phyloP scores from a whole-genome alignment of 1,140 invertebrate species.

The Drosophila persimilis region DNA sequence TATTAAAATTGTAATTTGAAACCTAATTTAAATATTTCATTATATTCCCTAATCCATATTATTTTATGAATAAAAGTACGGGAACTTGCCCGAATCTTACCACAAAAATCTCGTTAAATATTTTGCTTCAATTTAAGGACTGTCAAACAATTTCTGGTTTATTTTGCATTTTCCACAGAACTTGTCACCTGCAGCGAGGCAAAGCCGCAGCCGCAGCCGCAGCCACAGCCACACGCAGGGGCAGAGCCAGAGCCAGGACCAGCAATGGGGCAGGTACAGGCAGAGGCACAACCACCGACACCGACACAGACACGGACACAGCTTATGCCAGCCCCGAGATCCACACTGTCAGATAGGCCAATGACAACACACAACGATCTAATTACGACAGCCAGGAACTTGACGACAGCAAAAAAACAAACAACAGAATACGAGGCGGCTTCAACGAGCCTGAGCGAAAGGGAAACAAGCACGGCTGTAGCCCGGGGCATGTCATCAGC shows the following conservation, averaged over 20 bases:
- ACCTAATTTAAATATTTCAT: too few relatives aligned
- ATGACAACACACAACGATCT: constrained; percentile 81
- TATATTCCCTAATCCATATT: too few relatives aligned
- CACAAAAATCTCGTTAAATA: constrained; percentile 14
- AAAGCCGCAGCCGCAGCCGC: not conserved
- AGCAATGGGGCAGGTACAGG: too few relatives aligned
- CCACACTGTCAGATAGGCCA: constrained; percentile 74
- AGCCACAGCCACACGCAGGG: not conserved
- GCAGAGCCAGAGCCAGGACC: not conserved
- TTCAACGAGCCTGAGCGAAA: constrained; percentile 20
- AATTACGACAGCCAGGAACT: constrained; percentile 76
- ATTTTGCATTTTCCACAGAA: constrained; percentile 49
- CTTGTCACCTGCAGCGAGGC: constrained; percentile 62
- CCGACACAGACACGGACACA: constrained; percentile 1
- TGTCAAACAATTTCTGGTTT: constrained; percentile 20
- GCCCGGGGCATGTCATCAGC: constrained; percentile 62
- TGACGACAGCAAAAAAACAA: constrained; percentile 64
- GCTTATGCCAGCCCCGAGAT: constrained; percentile 63
- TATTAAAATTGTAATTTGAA: too few relatives aligned
- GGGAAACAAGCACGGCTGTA: constrained; percentile 22
- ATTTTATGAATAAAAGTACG: not conserved
- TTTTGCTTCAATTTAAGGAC: constrained; percentile 11
- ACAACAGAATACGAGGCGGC: constrained; percentile 13
- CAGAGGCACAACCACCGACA: not conserved
- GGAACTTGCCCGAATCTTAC: not conserved